A percentile compares a stretch with the other conserved stretches of the same genome.
Evolutionary conservation across 2,797 vertebrate species (phyloP).

Genomic region (Artibeus lituratus): DNA sequence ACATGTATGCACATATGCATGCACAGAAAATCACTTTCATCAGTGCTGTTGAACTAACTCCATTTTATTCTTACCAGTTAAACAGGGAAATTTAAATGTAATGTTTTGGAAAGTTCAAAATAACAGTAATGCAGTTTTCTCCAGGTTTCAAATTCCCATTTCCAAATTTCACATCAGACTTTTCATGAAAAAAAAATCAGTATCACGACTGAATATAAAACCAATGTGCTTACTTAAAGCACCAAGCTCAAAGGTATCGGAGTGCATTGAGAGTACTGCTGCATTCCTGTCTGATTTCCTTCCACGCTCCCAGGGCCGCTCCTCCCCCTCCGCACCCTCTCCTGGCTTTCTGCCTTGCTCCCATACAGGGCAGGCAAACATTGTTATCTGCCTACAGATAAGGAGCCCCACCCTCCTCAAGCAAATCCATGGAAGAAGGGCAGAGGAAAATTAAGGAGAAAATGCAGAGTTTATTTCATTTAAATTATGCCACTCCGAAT

Average conservation of each 20-base stretch:
- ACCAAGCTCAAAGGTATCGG: background rate
- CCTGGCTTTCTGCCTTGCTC: background rate
- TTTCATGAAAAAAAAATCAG: background rate
- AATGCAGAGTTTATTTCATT: background rate
- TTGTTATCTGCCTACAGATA: background rate
- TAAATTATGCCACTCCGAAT: background rate
- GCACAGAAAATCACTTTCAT: background rate
- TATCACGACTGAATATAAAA: background rate
- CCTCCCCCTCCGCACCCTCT: background rate
- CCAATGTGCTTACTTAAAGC: background rate
- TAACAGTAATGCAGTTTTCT: background rate
- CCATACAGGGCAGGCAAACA: background rate
- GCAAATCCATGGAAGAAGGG: background rate
- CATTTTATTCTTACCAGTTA: background rate
- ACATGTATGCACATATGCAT: background rate
- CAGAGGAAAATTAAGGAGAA: background rate
- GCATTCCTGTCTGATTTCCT: too few species aligned
- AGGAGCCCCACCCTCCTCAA: background rate
- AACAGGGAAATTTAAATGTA: background rate
- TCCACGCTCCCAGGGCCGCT: background rate
- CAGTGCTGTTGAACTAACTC: background rate
- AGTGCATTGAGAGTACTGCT: background rate
- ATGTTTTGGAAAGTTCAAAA: slow-evolving; percentile 11
- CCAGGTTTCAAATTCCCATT: slow-evolving; percentile 14
- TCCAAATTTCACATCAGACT: background rate